A percentile compares a stretch with the other conserved stretches of the same genome.
Conservation (phyloP, 2,113 vertebrate species). For the Gracilinanus agilis region DNA sequence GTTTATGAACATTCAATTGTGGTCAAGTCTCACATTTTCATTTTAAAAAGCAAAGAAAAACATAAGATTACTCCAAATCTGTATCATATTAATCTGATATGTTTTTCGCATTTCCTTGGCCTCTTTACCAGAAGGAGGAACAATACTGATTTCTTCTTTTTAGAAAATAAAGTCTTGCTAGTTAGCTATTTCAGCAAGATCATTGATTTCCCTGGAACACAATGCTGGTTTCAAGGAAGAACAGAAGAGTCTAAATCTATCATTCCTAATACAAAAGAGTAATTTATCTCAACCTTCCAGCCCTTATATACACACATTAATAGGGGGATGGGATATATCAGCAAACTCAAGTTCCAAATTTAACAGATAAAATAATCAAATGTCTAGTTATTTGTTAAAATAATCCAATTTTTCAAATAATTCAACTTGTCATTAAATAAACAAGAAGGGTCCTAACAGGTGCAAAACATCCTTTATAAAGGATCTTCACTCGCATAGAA, state of each 20-base stretch:
- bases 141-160: background rate
- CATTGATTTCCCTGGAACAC: background rate
- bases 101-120: background rate
- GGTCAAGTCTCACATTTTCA: background rate
- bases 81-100: background rate
- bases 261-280: background rate
- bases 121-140: background rate
- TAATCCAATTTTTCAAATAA: background rate
- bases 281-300: background rate
- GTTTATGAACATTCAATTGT: background rate
- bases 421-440: background rate
- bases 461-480: background rate
- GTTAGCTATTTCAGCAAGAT: background rate
- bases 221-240: background rate
- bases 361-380: background rate
- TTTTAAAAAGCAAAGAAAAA: background rate
- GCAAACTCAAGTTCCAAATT: background rate
- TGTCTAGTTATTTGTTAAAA: background rate
- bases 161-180: background rate
- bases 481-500: background rate
- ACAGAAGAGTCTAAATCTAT: background rate
- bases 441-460: background rate
- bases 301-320: background rate
- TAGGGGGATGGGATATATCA: background rate
- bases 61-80: background rate